Evolutionary conservation across 1,140 invertebrate species (phyloP).

Genomic region (Panulirus ornatus): DNA sequence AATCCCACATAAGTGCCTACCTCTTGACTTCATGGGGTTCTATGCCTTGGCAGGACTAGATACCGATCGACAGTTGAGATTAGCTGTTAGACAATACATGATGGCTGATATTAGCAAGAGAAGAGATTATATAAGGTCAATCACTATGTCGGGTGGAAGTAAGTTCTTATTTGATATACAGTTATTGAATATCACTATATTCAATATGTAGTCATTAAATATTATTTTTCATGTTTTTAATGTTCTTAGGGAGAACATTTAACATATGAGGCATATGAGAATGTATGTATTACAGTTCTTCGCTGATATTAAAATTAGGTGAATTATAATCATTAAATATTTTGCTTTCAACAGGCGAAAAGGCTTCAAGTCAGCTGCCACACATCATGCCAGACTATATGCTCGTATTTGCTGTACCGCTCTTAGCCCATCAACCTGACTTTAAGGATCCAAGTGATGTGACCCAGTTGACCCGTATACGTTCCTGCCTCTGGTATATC

Average conservation of each 20-base stretch:
- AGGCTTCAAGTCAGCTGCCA: conserved; percentile 86
- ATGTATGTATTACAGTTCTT: no score
- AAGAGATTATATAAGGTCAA: conserved; percentile 92
- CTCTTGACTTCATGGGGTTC: conserved; percentile 97
- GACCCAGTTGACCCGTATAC: conserved; percentile 80
- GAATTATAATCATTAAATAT: not conserved
- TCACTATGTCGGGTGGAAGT: conserved; percentile 79
- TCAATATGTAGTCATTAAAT: no score
- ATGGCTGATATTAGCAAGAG: conserved; percentile 91
- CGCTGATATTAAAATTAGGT: no score
- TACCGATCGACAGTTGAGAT: conserved; percentile 86
- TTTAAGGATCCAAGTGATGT: conserved; percentile 84
- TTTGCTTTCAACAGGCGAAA: conserved; percentile 80
- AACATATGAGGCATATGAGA: no score
- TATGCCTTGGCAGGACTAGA: conserved; percentile 93
- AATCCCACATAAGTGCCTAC: conserved; percentile 83
- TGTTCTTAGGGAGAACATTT: no score
- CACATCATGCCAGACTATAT: conserved; percentile 97
- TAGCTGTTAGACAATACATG: conserved; percentile 87
- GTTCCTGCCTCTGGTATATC: conserved; percentile 94
- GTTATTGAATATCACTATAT: not conserved
- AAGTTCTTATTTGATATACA: not conserved
- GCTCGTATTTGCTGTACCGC: conserved; percentile 94
- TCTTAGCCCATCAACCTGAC: conserved; percentile 93
- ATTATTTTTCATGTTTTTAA: no score